A percentile compares a stretch with the other conserved stretches of the same genome.
phyloP scores from a whole-genome alignment of 2,888 invertebrate genomes.

The Athetis lepigone region DNA sequence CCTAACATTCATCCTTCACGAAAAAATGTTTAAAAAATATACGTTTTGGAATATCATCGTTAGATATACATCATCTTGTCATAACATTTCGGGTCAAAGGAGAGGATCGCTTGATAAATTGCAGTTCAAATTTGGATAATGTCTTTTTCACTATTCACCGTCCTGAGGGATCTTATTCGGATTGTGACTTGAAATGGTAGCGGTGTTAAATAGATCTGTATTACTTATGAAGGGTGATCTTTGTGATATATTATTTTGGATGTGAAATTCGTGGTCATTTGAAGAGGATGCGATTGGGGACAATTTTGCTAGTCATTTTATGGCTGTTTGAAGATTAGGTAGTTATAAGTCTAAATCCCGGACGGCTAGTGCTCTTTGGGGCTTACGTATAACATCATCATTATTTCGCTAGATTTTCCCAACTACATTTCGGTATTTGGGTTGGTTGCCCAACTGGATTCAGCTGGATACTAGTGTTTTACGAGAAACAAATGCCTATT shows the following conservation, averaged over 20 bases:
- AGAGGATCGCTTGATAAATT: constrained; percentile 88
- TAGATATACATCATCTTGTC: constrained; percentile 89
- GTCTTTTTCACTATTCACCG: constrained; percentile 88
- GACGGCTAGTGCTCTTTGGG: neutral
- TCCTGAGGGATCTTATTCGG: constrained; percentile 74
- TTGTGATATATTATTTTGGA: constrained; percentile 28
- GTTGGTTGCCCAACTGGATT: too few relatives aligned
- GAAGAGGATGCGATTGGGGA: constrained; percentile 2
- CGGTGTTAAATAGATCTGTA: constrained; percentile 63
- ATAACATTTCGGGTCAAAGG: constrained; percentile 89
- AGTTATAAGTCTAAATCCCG: neutral
- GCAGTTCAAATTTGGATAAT: constrained; percentile 89
- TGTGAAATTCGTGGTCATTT: constrained; percentile 15
- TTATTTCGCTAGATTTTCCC: too few relatives aligned
- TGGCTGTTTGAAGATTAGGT: neutral
- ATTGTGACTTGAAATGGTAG: constrained; percentile 61
- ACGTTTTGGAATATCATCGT: constrained; percentile 87
- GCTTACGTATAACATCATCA: too few relatives aligned
- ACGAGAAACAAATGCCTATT: too few relatives aligned
- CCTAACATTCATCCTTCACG: constrained; percentile 70
- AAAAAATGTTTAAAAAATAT: constrained; percentile 77
- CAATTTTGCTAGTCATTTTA: constrained; percentile 3
- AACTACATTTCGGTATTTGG: too few relatives aligned
- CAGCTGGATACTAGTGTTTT: too few relatives aligned
- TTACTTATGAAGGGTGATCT: constrained; percentile 56